Base-by-base conservation (phyloP, 2,113 vertebrate species). In the Lucifuga dentata region DNA sequence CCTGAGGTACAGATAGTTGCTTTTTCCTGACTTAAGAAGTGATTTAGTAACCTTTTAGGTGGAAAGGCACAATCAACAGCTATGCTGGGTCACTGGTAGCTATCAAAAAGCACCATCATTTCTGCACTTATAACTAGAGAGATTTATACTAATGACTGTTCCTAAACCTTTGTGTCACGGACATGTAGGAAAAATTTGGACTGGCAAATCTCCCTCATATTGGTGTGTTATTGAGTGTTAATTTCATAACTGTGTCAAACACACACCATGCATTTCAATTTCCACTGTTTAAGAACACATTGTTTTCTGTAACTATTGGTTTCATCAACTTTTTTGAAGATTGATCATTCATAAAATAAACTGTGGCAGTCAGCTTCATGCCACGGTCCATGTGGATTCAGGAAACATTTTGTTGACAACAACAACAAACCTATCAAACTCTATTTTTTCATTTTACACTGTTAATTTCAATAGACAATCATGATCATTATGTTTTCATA, bases 1-100 rank as follows among this genome's bases (percentile, higher is more conserved):
- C 59, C 56, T 11, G 2, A 65, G 56, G 48, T 50, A 51, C 48
- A 45, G 36, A 53, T 65, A 33, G 48, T 40, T 61, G 69, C 51
- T 53, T 24, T 51, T 71, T 49, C 17, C 20, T 19, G n/a, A 17
- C 9, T 29, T 10, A 26, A 10, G 56, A 73, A 64, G 70, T 0
- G 3, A 58, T 53, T 62, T 35, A 52, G 51, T 2, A 12, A 21
- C 23, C 3, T 38, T 19, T 16, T 46, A 36, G 12, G 46, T 9
- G 44, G 41, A 63, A 70, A 61, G 65, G 45, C 23, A 44, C 45
- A 6, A 10, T 33, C 19, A 64, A 17, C n/a, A 24, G 52, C 53
- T 35, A 16, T 11, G 7, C 11, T 36, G 9, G 29, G 48, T 36
- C 7, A 2, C 17, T 17, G 19, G 21, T 11, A 63, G 26, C 21